phyloP scores from a whole-genome alignment of 2,888 invertebrate genomes.

The Pammene fasciana region DNA sequence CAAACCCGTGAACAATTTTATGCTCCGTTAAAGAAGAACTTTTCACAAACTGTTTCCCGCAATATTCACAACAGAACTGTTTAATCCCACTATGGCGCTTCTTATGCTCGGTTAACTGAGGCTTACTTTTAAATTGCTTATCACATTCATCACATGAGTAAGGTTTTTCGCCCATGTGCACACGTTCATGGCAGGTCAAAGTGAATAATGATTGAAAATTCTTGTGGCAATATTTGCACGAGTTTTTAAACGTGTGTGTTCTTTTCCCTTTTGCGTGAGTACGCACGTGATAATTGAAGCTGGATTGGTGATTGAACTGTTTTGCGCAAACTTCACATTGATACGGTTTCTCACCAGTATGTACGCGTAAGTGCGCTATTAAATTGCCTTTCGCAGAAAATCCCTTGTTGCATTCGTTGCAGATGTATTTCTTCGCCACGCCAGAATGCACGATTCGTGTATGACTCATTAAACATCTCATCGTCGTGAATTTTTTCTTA shows the following conservation, averaged over 20 bases:
- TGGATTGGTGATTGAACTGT: slow-evolving; percentile 9
- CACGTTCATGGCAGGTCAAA: neutral
- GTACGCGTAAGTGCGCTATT: slow-evolving; percentile 3
- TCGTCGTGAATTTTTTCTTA: slow-evolving; percentile 1
- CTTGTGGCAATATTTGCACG: slow-evolving; percentile 1
- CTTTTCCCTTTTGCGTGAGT: neutral
- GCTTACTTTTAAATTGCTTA: neutral
- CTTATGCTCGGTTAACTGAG: slow-evolving; percentile 3
- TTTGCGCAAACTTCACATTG: slow-evolving; percentile 1
- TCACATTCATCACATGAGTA: slow-evolving; percentile 1
- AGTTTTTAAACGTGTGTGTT: no score
- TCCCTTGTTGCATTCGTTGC: neutral
- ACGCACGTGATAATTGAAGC: slow-evolving; percentile 3
- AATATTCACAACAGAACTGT: slow-evolving; percentile 4
- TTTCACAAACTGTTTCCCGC: neutral
- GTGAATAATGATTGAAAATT: slow-evolving; percentile 2
- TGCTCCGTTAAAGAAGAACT: slow-evolving; percentile 1
- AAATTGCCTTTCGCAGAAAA: slow-evolving; percentile 1
- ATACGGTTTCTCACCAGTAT: slow-evolving; percentile 11
- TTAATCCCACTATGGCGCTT: neutral
- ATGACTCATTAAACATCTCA: slow-evolving; percentile 5
- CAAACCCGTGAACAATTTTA: neutral
- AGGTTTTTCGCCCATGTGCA: slow-evolving; percentile 8
- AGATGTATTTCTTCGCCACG: neutral
- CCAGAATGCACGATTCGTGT: no score